phyloP scores from a whole-genome alignment of 1,140 invertebrate species.

The Drosophila sechellia region DNA sequence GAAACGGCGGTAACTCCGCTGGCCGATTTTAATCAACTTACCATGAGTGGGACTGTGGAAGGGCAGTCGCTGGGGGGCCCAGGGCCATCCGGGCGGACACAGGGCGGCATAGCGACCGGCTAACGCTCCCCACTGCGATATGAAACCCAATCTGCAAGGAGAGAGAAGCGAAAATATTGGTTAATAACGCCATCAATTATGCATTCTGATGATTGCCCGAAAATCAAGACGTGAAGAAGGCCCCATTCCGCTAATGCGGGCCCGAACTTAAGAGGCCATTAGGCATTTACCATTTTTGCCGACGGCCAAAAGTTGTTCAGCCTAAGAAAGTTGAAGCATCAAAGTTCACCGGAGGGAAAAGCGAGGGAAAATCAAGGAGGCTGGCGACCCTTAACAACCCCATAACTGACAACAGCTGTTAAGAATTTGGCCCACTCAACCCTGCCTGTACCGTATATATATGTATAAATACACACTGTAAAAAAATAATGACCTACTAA shows the following conservation, averaged over 20 bases:
- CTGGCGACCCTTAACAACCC: slow-evolving; percentile 70
- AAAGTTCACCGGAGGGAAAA: slow-evolving; percentile 19
- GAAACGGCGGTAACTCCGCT: slow-evolving; percentile 28
- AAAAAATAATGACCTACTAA: not conserved
- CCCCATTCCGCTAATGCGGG: slow-evolving; percentile 15
- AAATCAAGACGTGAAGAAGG: slow-evolving; percentile 26
- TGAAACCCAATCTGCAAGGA: slow-evolving; percentile 90
- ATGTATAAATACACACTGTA: slow-evolving; percentile 2
- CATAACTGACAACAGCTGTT: slow-evolving; percentile 78
- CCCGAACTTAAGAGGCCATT: slow-evolving; percentile 45
- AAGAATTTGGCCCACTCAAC: slow-evolving; percentile 48
- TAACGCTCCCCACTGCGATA: slow-evolving; percentile 90
- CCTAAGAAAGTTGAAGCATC: slow-evolving; percentile 49
- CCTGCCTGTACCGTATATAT: slow-evolving; percentile 8
- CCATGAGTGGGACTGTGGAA: slow-evolving; percentile 84
- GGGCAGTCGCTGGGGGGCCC: slow-evolving; percentile 85
- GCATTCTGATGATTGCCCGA: slow-evolving; percentile 49
- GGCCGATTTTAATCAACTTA: slow-evolving; percentile 62
- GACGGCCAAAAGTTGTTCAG: slow-evolving; percentile 48
- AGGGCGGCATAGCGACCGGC: slow-evolving; percentile 89
- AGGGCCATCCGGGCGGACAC: slow-evolving; percentile 86
- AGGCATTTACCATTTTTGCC: slow-evolving; percentile 57
- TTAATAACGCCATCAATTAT: slow-evolving; percentile 68
- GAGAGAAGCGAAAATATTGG: slow-evolving; percentile 20
- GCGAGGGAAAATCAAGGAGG: slow-evolving; percentile 14